Conservation (phyloP, 2,888 invertebrate genomes). For the Agonopterix subpropinquella region DNA sequence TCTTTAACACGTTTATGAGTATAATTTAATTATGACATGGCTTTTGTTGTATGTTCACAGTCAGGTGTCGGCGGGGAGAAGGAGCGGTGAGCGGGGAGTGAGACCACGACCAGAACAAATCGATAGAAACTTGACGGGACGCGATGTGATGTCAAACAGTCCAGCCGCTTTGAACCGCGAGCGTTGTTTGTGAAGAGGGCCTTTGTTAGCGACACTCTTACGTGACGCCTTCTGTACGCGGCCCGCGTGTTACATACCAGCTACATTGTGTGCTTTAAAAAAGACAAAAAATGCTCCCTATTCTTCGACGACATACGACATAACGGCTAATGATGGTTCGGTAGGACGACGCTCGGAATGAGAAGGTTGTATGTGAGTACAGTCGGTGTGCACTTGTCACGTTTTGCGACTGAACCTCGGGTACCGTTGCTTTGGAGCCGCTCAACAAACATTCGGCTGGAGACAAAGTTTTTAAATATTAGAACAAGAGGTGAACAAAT, state of each 20-base stretch:
- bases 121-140: constrained; percentile 1
- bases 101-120: too few relatives aligned
- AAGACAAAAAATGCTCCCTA: constrained; percentile 3
- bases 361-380: too few relatives aligned
- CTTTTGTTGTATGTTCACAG: neutral
- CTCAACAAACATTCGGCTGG: constrained; percentile 21
- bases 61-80: neutral
- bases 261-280: constrained; percentile 3
- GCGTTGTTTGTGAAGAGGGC: neutral
- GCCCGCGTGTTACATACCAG: constrained; percentile 1
- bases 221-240: constrained; percentile 5
- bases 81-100: neutral
- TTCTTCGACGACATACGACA: neutral
- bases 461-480: constrained; percentile 27
- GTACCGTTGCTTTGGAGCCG: too few relatives aligned
- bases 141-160: constrained; percentile 1
- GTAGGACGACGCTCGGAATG: constrained; percentile 12
- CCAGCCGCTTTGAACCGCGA: neutral
- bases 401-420: too few relatives aligned
- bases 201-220: constrained; percentile 1
- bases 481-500: constrained; percentile 31
- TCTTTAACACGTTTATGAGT: too few relatives aligned
- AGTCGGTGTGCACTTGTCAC: too few relatives aligned
- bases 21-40: too few relatives aligned
- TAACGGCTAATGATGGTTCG: neutral